phyloP scores from a whole-genome alignment of 2,113 vertebrate genomes.

The Addax nasomaculatus region DNA sequence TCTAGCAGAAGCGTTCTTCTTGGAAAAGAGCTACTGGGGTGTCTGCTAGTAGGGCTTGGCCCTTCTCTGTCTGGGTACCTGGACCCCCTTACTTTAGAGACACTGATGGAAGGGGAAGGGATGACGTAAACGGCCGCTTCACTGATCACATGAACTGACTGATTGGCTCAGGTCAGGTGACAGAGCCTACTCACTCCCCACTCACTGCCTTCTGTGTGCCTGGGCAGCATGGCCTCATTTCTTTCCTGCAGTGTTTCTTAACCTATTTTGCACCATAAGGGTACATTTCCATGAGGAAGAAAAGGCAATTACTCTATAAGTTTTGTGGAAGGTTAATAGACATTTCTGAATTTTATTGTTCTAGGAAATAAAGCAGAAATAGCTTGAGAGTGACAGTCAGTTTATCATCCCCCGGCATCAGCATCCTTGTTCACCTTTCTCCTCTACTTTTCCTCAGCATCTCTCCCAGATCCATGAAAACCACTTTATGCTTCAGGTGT shows the following conservation, averaged over 20 bases:
- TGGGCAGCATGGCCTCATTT: neutral
- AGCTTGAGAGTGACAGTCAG: neutral
- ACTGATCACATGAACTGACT: too few species aligned
- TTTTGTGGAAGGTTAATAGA: neutral
- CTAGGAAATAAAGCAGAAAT: neutral
- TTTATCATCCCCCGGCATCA: neutral
- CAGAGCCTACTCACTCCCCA: neutral
- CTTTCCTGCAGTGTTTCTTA: neutral
- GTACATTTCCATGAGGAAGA: neutral
- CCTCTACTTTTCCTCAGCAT: neutral
- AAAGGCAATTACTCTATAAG: neutral
- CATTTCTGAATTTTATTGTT: neutral
- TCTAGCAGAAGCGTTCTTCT: neutral
- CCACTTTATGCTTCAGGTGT: neutral
- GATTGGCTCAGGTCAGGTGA: neutral
- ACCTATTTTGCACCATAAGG: neutral
- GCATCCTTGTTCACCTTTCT: neutral
- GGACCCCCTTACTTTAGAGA: neutral
- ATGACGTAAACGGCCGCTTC: neutral
- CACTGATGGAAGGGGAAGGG: neutral
- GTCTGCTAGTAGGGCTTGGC: neutral
- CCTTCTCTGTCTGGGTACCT: neutral
- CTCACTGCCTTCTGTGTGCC: accelerated
- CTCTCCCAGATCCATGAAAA: neutral
- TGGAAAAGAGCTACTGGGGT: neutral